These are phyloP conservation scores for Apis laboriosa DNA, from an alignment of 1,140 invertebrate species.

Conservation along the genomic window DNA sequence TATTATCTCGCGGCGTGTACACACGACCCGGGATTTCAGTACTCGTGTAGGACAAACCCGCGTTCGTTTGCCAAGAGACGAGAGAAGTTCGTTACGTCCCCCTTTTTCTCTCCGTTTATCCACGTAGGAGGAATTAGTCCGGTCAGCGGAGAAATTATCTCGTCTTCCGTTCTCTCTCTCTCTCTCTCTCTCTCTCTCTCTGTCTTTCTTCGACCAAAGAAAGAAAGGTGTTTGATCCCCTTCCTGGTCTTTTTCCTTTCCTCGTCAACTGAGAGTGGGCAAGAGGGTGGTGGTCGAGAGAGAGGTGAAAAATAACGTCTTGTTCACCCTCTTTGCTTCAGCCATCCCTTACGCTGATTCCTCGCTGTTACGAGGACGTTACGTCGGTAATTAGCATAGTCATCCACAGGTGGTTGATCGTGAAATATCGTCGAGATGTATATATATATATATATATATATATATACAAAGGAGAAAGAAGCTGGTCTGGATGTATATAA, in stretches of 20 bases:
- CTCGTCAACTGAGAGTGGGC: not conserved
- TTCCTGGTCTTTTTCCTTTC: not conserved
- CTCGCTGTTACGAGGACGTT: slow-evolving; percentile 59
- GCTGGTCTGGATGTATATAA: not conserved
- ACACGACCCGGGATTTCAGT: slow-evolving; percentile 70
- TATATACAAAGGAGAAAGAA: not conserved
- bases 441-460: slow-evolving; percentile 21
- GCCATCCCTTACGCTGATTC: slow-evolving; percentile 30
- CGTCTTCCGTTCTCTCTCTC: not conserved
- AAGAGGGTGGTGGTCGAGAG: too few species aligned
- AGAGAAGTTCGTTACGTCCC: slow-evolving; percentile 8
- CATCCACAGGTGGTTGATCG: slow-evolving; percentile 70
- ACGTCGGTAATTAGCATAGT: slow-evolving; percentile 67
- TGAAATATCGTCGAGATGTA: slow-evolving; percentile 59
- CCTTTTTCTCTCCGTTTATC: slow-evolving; percentile 35
- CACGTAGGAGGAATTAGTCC: not conserved
- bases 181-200: not conserved
- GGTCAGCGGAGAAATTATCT: slow-evolving; percentile 28
- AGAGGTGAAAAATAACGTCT: slow-evolving; percentile 56
- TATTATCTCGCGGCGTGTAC: slow-evolving; percentile 73
- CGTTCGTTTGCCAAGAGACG: slow-evolving; percentile 46
- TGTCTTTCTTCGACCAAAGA: not conserved
- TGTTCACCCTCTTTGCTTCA: slow-evolving; percentile 38
- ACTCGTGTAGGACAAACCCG: slow-evolving; percentile 17
- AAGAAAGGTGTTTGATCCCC: not conserved